Evolutionary conservation across 1,140 invertebrate genomes (phyloP).

Genomic region (Bactericera cockerelli): DNA sequence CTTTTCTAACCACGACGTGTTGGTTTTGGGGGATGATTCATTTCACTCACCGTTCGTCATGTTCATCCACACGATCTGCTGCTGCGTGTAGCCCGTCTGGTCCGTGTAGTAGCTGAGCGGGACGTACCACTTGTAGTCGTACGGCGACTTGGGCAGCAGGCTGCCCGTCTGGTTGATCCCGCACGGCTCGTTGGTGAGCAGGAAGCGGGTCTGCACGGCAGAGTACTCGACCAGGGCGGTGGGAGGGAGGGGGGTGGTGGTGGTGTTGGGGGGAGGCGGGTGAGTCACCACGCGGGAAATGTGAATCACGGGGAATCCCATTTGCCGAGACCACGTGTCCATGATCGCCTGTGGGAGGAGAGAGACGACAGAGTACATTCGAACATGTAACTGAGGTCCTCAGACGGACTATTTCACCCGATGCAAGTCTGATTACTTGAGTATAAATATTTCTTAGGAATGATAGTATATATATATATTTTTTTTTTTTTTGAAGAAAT

Average conservation of each 20-base stretch:
- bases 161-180: constrained; percentile 29
- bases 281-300: constrained; percentile 36
- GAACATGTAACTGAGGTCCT: no score
- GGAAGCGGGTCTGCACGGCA: constrained; percentile 32
- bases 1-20: no score
- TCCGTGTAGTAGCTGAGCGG: constrained; percentile 57
- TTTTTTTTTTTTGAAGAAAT: no score
- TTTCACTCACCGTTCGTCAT: constrained; percentile 44
- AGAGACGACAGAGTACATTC: no score
- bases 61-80: constrained; percentile 51
- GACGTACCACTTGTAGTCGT: constrained; percentile 55
- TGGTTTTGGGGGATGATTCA: no score
- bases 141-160: constrained; percentile 29
- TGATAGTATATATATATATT: no score
- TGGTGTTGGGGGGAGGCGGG: constrained; percentile 34
- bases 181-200: constrained; percentile 30
- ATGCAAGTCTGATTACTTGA: no score
- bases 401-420: no score
- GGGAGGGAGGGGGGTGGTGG: constrained; percentile 23
- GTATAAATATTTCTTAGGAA: no score
- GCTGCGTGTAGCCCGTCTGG: constrained; percentile 29
- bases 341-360: constrained; percentile 53
- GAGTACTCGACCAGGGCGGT: constrained; percentile 40
- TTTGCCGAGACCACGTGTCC: constrained; percentile 75
- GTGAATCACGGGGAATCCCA: constrained; percentile 56